Percentiles rank a stretch among this genome's conserved stretches.
phyloP scores from a whole-genome alignment of 2,797 vertebrate species.

The Odontamblyopus lacepedii region DNA sequence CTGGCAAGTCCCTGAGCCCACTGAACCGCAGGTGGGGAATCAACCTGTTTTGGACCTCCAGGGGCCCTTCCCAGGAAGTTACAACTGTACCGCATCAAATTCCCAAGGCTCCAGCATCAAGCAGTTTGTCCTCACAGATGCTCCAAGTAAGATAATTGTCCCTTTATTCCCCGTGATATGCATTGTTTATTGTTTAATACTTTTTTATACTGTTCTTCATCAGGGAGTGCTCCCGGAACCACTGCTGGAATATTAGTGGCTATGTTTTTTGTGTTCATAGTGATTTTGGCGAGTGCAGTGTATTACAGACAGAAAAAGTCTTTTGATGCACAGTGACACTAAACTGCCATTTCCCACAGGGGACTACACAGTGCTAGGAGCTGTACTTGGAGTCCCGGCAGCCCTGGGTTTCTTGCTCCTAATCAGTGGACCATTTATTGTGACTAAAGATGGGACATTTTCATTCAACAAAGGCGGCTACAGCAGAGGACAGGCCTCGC shows the following conservation, averaged over 20 bases:
- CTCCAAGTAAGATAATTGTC: slow-evolving; percentile 48
- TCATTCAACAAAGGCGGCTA: slow-evolving; percentile 30
- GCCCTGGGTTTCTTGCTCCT: slow-evolving; percentile 1
- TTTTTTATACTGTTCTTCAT: slow-evolving; percentile 33
- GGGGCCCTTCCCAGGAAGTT: slow-evolving; percentile 45
- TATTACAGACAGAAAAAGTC: slow-evolving; percentile 37
- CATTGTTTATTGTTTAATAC: slow-evolving; percentile 19
- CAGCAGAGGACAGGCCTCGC: slow-evolving; percentile 21
- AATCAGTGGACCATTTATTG: neutral
- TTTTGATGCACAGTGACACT: slow-evolving; percentile 18
- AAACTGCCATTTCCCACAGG: slow-evolving; percentile 58
- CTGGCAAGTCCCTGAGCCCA: slow-evolving; percentile 30
- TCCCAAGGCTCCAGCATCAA: slow-evolving; percentile 22
- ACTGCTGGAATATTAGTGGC: slow-evolving; percentile 56
- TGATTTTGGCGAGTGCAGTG: slow-evolving; percentile 30
- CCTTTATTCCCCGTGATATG: neutral
- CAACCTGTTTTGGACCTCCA: slow-evolving; percentile 7
- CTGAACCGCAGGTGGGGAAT: neutral
- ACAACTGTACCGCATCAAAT: slow-evolving; percentile 62
- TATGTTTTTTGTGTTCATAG: slow-evolving; percentile 35
- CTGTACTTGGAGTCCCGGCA: slow-evolving; percentile 27
- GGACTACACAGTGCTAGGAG: slow-evolving; percentile 27
- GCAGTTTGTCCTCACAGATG: slow-evolving; percentile 46
- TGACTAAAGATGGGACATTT: slow-evolving; percentile 38
- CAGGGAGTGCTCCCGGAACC: slow-evolving; percentile 42